These are phyloP conservation scores for Pocillopora verrucosa DNA, from an alignment of 64 coral and sea anemone species.

Conservation along the genomic window DNA sequence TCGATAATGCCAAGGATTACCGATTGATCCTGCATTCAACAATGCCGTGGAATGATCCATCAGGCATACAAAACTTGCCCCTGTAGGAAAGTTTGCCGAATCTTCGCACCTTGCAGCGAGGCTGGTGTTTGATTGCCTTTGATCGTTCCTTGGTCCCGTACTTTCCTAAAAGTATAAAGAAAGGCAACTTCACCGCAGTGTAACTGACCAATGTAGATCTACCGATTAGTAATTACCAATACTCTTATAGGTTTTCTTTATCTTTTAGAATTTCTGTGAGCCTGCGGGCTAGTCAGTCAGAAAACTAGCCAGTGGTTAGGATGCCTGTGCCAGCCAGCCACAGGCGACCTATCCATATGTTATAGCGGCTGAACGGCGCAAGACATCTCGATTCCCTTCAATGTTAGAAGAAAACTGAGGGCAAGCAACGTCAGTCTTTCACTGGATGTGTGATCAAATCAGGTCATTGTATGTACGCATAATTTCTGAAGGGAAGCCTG, in stretches of 20 bases:
- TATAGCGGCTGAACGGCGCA: too few species aligned
- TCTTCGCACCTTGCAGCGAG: neutral
- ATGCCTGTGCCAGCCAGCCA: too few species aligned
- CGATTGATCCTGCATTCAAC: neutral
- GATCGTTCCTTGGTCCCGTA: neutral
- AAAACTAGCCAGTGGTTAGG: too few species aligned
- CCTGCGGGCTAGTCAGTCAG: neutral
- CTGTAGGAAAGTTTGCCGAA: neutral
- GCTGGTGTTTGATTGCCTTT: neutral
- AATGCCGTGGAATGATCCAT: neutral
- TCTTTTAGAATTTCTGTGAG: neutral
- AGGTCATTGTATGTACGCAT: too few species aligned
- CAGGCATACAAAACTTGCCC: neutral
- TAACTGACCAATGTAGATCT: neutral
- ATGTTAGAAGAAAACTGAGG: too few species aligned
- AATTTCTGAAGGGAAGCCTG: too few species aligned
- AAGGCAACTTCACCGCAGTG: neutral
- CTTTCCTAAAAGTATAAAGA: conserved; percentile 8
- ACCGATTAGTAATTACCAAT: too few species aligned
- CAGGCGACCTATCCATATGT: too few species aligned
- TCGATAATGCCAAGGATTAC: neutral
- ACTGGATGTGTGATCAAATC: too few species aligned
- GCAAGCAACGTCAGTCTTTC: too few species aligned
- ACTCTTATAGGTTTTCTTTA: neutral
- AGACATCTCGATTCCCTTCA: too few species aligned